These are phyloP conservation scores for Sepiola atlantica DNA, from an alignment of 2,888 invertebrate genomes.

Conservation along the genomic window DNA sequence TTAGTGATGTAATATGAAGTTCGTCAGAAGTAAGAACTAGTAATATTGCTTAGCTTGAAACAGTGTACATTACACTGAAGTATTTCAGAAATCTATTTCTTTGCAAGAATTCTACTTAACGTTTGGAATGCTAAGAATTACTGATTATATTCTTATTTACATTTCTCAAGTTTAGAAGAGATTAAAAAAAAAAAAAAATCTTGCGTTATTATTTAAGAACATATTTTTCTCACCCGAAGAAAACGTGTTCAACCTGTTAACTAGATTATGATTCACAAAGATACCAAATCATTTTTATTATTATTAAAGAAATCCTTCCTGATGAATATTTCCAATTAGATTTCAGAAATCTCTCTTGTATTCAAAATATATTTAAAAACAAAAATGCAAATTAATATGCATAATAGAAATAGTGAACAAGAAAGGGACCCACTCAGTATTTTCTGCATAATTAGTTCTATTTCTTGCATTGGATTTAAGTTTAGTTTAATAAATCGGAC, in stretches of 20 bases:
- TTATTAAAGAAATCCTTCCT: not conserved
- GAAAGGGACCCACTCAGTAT: not conserved
- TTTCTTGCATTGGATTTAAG: not conserved
- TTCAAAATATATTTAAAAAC: not conserved
- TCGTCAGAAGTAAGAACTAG: not conserved
- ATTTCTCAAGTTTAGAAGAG: not conserved
- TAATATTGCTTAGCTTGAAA: not conserved
- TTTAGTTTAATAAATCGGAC: not conserved
- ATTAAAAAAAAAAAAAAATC: too few species aligned
- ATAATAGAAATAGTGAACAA: not conserved
- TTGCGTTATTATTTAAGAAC: not conserved
- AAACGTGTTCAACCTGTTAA: not conserved
- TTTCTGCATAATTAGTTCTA: slow-evolving; percentile 19
- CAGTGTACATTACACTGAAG: not conserved
- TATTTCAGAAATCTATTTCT: not conserved
- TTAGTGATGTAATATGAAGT: not conserved
- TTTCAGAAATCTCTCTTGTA: not conserved
- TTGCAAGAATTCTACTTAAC: not conserved
- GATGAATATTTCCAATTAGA: not conserved
- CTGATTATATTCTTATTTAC: not conserved
- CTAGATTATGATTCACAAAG: not conserved
- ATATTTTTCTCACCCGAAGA: not conserved
- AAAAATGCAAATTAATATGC: not conserved
- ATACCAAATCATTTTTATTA: not conserved
- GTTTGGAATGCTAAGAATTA: not conserved